Base-by-base conservation (phyloP, 2,113 vertebrate species). In the Petrocephalus zakoni region DNA sequence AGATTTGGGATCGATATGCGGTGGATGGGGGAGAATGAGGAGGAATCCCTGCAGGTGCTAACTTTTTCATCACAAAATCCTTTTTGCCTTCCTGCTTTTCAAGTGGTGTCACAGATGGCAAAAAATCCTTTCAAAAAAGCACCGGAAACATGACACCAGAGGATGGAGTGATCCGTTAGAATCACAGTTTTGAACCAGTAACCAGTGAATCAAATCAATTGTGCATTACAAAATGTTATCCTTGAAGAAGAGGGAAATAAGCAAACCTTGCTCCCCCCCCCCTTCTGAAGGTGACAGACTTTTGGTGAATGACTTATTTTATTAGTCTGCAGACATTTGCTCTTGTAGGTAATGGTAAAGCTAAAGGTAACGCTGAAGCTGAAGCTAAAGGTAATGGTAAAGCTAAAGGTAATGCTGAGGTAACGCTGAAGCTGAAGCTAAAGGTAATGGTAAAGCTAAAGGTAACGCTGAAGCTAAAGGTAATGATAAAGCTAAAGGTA, bases 251-350 rank as follows among this genome's bases (percentile, higher is more conserved):
- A 78, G 13, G 11, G 17, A 55, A 55, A 55, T 13, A 55, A 42
- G 51, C 3, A 25, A 84, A 55, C 83, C 13, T 13, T 17, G 25
- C 25, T 4, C 52, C 37, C 52, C 10, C 51, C 8, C 11, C 46
- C 42, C 5, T 87, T 78, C 29, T 53, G 25, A 53, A 19, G 56
- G 21, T 11, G 25, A 21, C 49, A 72, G 52, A 53, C 21, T 68
- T 88, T 22, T 46, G 53, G 53, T 56, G 25, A 87, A 68, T 17
- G 52, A 64, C 49, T 75, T 88, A 78, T 81, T 87, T 81, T 46
- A 81, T 53, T 53, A 81, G 58, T n/a, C n/a, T 25, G 68, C 87
- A 37, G 47, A 53, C 25, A 22, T 22, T 29, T 42, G 42, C 42
- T 42, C 42, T 42, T 42, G n/a, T n/a, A n/a, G 42, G 42, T 42